phyloP scores from a whole-genome alignment of 2,888 invertebrate species.

The Meliscaeva auricollis region DNA sequence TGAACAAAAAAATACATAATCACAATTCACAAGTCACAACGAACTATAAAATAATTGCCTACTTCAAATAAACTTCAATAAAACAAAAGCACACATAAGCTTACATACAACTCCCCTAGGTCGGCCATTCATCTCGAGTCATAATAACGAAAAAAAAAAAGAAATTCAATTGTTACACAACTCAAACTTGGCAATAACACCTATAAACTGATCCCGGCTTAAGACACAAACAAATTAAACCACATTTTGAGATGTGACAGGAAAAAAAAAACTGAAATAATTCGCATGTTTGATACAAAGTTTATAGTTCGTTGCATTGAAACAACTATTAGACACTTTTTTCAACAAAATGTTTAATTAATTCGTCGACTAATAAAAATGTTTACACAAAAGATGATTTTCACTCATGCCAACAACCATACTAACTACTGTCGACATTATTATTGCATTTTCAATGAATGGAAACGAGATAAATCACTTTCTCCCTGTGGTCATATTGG shows the following conservation, averaged over 20 bases:
- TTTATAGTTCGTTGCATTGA: constrained; percentile 1
- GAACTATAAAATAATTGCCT: neutral
- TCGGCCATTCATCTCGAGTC: constrained; percentile 52
- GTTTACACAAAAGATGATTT: constrained; percentile 66
- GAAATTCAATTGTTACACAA: constrained; percentile 54
- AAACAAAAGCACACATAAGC: constrained; percentile 28
- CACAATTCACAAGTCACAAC: neutral
- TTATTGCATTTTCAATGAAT: constrained; percentile 19
- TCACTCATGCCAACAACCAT: constrained; percentile 22
- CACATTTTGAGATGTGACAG: constrained; percentile 27
- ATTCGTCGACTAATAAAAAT: constrained; percentile 41
- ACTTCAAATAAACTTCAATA: constrained; percentile 28
- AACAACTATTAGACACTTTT: constrained; percentile 12
- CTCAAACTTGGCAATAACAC: constrained; percentile 20
- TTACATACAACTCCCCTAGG: constrained; percentile 45
- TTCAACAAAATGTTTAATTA: constrained; percentile 44
- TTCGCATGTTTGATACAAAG: constrained; percentile 3
- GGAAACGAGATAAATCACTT: constrained; percentile 66
- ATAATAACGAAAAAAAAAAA: neutral
- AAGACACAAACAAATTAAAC: neutral
- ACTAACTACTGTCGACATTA: neutral
- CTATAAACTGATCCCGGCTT: neutral
- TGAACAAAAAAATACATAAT: constrained; percentile 17
- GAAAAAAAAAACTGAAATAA: no score
- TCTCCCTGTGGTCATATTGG: constrained; percentile 47